These are phyloP conservation scores for Melanotus villosus DNA, from an alignment of 2,888 invertebrate species.

Conservation along the genomic window DNA sequence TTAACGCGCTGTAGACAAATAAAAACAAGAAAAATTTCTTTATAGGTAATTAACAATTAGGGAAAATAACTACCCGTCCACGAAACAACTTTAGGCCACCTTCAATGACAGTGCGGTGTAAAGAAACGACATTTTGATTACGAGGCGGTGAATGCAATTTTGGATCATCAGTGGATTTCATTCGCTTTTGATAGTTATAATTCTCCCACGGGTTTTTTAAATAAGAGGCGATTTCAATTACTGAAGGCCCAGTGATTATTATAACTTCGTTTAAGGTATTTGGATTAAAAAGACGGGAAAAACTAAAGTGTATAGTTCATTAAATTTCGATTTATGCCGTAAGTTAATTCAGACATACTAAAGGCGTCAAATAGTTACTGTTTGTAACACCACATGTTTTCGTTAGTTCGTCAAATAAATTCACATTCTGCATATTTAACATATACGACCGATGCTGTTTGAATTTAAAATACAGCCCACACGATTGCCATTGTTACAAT, in stretches of 20 bases:
- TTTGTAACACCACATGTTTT: no score
- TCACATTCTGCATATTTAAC: not conserved
- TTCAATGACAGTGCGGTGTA: slow-evolving; percentile 20
- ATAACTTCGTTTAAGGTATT: slow-evolving; percentile 24
- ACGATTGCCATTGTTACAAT: slow-evolving; percentile 22
- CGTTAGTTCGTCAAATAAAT: no score
- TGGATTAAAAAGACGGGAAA: not conserved
- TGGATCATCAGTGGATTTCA: slow-evolving; percentile 16
- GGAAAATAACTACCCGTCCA: slow-evolving; percentile 4
- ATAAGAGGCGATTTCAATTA: slow-evolving; percentile 10
- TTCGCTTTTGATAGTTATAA: slow-evolving; percentile 27
- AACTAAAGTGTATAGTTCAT: slow-evolving; percentile 7
- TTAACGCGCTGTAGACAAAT: no score
- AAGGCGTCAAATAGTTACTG: not conserved
- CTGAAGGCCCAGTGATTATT: slow-evolving; percentile 11
- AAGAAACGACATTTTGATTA: slow-evolving; percentile 43
- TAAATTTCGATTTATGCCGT: slow-evolving; percentile 27
- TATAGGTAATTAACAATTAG: slow-evolving; percentile 11
- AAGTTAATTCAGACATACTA: not conserved
- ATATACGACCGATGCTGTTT: slow-evolving; percentile 8
- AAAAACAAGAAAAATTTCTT: no score
- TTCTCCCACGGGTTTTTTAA: slow-evolving; percentile 27
- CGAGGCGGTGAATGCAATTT: slow-evolving; percentile 36
- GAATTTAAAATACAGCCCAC: slow-evolving; percentile 36
- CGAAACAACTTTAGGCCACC: slow-evolving; percentile 13